phyloP scores from a whole-genome alignment of 2,888 invertebrate genomes.

The Meloe dianella region DNA sequence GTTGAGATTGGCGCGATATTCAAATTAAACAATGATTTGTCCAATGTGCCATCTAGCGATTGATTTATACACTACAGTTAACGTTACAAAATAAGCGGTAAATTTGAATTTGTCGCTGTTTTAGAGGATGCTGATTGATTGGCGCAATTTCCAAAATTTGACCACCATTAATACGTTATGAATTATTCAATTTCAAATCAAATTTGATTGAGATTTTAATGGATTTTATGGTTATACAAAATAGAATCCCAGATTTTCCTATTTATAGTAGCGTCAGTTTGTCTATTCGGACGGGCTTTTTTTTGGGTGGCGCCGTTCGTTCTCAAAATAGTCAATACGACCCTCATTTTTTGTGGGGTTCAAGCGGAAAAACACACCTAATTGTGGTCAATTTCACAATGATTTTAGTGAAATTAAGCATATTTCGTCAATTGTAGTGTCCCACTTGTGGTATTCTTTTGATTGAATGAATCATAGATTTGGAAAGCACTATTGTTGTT shows the following conservation, averaged over 20 bases:
- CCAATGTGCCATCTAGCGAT: background rate
- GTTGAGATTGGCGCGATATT: too few relatives aligned
- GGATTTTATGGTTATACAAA: background rate
- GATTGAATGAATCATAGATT: background rate
- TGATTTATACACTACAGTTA: background rate
- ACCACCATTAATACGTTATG: too few relatives aligned
- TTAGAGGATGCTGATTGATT: background rate
- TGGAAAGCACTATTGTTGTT: constrained; percentile 1
- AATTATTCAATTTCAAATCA: background rate
- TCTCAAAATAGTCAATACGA: background rate
- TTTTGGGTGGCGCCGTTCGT: background rate
- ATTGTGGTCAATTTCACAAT: background rate
- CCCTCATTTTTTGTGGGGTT: background rate
- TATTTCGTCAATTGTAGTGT: background rate
- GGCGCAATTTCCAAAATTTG: background rate
- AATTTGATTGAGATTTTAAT: background rate
- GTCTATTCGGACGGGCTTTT: background rate
- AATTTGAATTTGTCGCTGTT: background rate
- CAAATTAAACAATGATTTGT: too few relatives aligned
- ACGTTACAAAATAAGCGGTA: background rate
- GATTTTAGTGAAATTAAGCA: background rate
- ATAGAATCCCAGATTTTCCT: background rate
- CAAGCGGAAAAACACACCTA: too few relatives aligned
- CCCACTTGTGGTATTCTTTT: background rate
- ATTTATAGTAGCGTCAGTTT: background rate